A percentile compares a stretch with the other conserved stretches of the same genome.
phyloP scores from a whole-genome alignment of 2,797 vertebrate genomes.

The Cheracebus regulus region DNA sequence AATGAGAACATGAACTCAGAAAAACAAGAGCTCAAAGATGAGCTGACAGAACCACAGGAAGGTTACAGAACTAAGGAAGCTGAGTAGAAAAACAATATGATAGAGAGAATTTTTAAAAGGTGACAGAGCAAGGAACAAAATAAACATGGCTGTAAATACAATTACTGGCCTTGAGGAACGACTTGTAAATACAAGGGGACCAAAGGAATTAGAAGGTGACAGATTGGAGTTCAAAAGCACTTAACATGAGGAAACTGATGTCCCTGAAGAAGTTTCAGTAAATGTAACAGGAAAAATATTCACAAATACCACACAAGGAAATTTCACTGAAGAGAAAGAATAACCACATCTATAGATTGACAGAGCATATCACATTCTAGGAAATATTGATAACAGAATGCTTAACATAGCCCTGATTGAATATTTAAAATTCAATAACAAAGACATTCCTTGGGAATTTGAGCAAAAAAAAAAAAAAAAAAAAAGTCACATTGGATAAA shows the following conservation, averaged over 20 bases:
- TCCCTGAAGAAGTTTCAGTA: background rate
- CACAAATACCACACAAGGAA: background rate
- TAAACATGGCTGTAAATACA: slow-evolving; percentile 6
- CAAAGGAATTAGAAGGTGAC: background rate
- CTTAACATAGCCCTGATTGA: background rate
- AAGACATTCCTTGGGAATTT: background rate
- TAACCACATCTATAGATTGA: background rate
- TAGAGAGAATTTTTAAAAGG: background rate
- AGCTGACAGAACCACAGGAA: background rate
- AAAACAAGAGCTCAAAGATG: slow-evolving; percentile 48
- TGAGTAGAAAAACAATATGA: background rate
- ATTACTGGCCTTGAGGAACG: background rate
- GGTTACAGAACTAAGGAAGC: background rate
- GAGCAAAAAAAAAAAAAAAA: background rate
- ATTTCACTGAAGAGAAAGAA: background rate
- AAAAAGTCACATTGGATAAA: background rate
- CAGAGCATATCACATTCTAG: background rate
- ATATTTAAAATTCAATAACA: slow-evolving; percentile 5
- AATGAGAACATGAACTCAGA: slow-evolving; percentile 57
- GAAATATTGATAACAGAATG: background rate
- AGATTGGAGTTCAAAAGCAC: background rate
- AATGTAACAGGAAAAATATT: background rate
- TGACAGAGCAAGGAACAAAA: background rate
- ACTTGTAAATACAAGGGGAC: background rate
- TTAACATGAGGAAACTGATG: background rate